A percentile compares a stretch with the other conserved stretches of the same genome.
Conservation (phyloP, 2,888 invertebrate genomes). For the Pammene aurita region DNA sequence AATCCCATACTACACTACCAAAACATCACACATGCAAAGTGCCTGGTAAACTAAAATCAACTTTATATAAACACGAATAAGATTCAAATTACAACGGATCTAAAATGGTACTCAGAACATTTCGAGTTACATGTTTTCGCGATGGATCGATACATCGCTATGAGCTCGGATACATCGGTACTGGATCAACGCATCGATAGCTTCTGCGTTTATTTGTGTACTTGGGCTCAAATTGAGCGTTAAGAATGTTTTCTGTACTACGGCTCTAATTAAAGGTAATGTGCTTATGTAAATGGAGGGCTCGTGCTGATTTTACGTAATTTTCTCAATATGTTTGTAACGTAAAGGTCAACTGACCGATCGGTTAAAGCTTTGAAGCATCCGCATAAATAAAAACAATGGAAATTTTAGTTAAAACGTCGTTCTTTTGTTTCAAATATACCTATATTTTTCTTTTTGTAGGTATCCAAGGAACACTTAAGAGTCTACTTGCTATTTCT, state of each 20-base stretch:
- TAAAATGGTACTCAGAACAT: neutral
- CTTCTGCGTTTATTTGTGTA: slow-evolving; percentile 12
- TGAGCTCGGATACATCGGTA: slow-evolving; percentile 11
- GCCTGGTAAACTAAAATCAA: neutral
- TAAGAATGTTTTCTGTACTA: slow-evolving; percentile 27
- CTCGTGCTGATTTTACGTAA: slow-evolving; percentile 17
- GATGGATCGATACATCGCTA: slow-evolving; percentile 31
- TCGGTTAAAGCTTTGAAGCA: neutral
- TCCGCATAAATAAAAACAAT: too few species aligned
- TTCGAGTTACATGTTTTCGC: slow-evolving; percentile 11
- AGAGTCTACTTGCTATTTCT: too few species aligned
- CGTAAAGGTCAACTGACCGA: slow-evolving; percentile 5
- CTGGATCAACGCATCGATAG: slow-evolving; percentile 26
- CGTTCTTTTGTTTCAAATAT: too few species aligned
- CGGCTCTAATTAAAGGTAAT: slow-evolving; percentile 29
- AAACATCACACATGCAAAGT: neutral
- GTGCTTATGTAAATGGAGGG: slow-evolving; percentile 19
- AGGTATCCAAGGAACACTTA: too few species aligned
- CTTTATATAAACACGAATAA: neutral
- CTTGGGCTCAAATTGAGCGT: slow-evolving; percentile 26
- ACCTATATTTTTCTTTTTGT: too few species aligned
- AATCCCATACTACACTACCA: slow-evolving; percentile 7
- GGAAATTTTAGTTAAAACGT: too few species aligned
- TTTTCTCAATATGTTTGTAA: slow-evolving; percentile 4
- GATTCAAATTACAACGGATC: neutral